Conservation (phyloP, 2,113 vertebrate genomes). For the Neodontobutis hainanensis region DNA sequence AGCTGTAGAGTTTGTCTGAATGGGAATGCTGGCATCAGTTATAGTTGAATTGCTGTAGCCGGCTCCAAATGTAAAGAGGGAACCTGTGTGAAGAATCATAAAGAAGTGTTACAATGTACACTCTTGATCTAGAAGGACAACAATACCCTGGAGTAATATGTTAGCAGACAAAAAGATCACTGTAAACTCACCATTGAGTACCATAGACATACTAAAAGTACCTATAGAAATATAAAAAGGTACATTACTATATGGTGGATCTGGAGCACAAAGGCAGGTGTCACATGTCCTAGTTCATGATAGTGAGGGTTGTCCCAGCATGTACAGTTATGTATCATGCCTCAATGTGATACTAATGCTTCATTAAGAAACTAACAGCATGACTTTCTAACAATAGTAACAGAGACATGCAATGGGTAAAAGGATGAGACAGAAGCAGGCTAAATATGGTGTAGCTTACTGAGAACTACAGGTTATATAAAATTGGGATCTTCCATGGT, state of each 20-base stretch:
- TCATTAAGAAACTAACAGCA: conserved; percentile 38
- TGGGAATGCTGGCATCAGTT: conserved; percentile 26
- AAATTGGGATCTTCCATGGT: too few relatives aligned
- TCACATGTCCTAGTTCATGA: conserved; percentile 12
- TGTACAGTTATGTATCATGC: conserved; percentile 15
- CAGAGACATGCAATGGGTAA: conserved; percentile 57
- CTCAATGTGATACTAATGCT: conserved; percentile 33
- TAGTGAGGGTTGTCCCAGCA: conserved; percentile 12
- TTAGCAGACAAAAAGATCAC: conserved; percentile 7
- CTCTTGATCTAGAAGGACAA: conserved; percentile 5
- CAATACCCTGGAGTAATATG: conserved; percentile 18
- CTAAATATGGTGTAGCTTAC: conserved; percentile 30
- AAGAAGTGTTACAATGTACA: background rate
- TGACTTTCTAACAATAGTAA: conserved; percentile 45
- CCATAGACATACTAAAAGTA: conserved; percentile 47
- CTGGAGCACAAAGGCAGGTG: conserved; percentile 6
- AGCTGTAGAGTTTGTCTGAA: conserved; percentile 33
- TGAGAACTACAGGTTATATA: background rate
- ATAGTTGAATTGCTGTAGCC: conserved; percentile 62
- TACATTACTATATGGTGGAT: conserved; percentile 26
- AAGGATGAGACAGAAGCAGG: conserved; percentile 56
- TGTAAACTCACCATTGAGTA: conserved; percentile 41
- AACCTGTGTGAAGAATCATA: conserved; percentile 58
- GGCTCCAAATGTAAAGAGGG: conserved; percentile 74
- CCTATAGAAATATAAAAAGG: conserved; percentile 35